A percentile compares a stretch with the other conserved stretches of the same genome.
phyloP scores from a whole-genome alignment of 2,888 invertebrate species.

The Villa cingulata region DNA sequence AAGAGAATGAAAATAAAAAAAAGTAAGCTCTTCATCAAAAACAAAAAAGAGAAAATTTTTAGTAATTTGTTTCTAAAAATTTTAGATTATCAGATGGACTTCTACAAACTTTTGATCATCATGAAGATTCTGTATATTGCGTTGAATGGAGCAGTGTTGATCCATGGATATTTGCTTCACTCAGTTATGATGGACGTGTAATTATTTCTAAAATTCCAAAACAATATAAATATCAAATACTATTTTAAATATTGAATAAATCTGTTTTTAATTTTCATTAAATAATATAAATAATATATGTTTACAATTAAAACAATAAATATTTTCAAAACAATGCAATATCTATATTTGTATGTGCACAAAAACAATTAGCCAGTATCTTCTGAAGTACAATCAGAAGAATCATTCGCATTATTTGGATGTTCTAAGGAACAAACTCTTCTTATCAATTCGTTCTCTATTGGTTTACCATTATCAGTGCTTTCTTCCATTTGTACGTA shows the following conservation, averaged over 20 bases:
- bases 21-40: slow-evolving; percentile 2
- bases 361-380: slow-evolving; percentile 36
- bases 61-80: background rate
- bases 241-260: slow-evolving; percentile 43
- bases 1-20: slow-evolving; percentile 27
- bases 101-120: slow-evolving; percentile 84
- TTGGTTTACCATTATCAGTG: slow-evolving; percentile 32
- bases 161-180: slow-evolving; percentile 98
- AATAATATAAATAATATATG: no score
- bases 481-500: slow-evolving; percentile 37
- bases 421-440: slow-evolving; percentile 47
- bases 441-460: slow-evolving; percentile 33
- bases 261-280: no score
- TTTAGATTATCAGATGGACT: slow-evolving; percentile 61
- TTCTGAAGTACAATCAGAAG: slow-evolving; percentile 48
- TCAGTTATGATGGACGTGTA: slow-evolving; percentile 92
- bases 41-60: background rate
- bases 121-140: slow-evolving; percentile 95
- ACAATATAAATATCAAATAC: slow-evolving; percentile 85
- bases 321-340: background rate
- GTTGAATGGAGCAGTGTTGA: slow-evolving; percentile 96
- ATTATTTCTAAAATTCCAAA: slow-evolving; percentile 88
- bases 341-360: background rate
- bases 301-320: background rate
- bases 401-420: slow-evolving; percentile 48